Evolutionary conservation across 2,888 invertebrate species (phyloP), one percentile per base, ranked within the genome.

Genomic region (Tanytarsus gracilentus): DNA sequence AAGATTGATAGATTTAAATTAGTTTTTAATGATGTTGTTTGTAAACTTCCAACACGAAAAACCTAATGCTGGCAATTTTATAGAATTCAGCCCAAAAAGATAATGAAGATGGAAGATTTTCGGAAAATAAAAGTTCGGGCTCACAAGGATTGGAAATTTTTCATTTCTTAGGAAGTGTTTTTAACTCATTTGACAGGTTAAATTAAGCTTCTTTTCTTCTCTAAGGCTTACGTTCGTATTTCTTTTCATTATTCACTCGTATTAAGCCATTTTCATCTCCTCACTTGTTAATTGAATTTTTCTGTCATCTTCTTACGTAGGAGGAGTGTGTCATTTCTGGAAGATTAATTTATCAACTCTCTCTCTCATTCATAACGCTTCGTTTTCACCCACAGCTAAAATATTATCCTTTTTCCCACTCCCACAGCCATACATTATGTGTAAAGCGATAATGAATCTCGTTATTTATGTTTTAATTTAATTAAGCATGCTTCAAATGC

Each of bases 1-100:
- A 52, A 40, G 40, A 56, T 56, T 56, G 55, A 56, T 40, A 56
- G 39, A 36, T 23, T 39, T 53, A 40, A 56, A 56, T 56, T 40
- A 40, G 40, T 39, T 39, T 56, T 56, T 56, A 56, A 56, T 56
- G 55, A 56, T 39, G 14, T 26, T 25, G 50, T 6, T 30, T 8
- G 30, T 8, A 30, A 50, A 50, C 23, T 6, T 21, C 18, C n/a
- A n/a, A n/a, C n/a, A n/a, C n/a, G n/a, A n/a, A n/a, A n/a, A n/a
- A n/a, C n/a, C n/a, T n/a, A n/a, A n/a, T n/a, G n/a, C n/a, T n/a
- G n/a, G n/a, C n/a, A n/a, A 30, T 30, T 30, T 30, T 30, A 6
- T 8, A 8, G 6, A 30, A 30, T 30, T 30, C 7, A n/a, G n/a
- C n/a, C n/a, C n/a, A n/a, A n/a, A n/a, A n/a, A n/a, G n/a, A n/a